Evolutionary conservation across 2,113 vertebrate species (phyloP).

Genomic region (Oxyruncus cristatus): DNA sequence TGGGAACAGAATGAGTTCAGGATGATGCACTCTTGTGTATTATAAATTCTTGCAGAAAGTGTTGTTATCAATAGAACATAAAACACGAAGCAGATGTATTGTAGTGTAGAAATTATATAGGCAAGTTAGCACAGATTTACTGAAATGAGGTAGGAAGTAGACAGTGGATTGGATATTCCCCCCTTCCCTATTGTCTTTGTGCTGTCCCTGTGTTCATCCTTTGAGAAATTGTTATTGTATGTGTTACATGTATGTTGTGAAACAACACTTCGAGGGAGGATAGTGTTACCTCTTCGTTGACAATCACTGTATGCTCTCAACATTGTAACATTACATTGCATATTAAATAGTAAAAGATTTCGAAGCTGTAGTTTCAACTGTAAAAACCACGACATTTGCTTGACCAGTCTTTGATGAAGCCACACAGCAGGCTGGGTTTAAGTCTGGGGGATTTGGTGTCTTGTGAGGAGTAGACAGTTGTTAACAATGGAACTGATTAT

Average conservation of each 20-base stretch:
- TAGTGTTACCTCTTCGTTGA: accelerated
- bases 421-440: neutral
- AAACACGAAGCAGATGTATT: neutral
- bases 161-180: neutral
- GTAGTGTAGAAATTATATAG: neutral
- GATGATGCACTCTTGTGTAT: neutral
- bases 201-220: neutral
- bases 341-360: neutral
- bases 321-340: neutral
- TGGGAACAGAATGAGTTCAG: neutral
- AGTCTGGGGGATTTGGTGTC: neutral
- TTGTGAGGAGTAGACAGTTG: neutral
- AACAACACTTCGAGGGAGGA: neutral
- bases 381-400: neutral
- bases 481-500: neutral
- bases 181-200: neutral
- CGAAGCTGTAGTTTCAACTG: neutral
- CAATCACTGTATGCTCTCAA: neutral
- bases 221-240: neutral
- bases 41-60: neutral
- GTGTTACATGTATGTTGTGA: too few species aligned
- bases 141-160: neutral
- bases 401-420: neutral
- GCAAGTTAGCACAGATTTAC: neutral
- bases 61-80: neutral